phyloP scores from a whole-genome alignment of 2,888 invertebrate species.

The Rhagonycha lutea region DNA sequence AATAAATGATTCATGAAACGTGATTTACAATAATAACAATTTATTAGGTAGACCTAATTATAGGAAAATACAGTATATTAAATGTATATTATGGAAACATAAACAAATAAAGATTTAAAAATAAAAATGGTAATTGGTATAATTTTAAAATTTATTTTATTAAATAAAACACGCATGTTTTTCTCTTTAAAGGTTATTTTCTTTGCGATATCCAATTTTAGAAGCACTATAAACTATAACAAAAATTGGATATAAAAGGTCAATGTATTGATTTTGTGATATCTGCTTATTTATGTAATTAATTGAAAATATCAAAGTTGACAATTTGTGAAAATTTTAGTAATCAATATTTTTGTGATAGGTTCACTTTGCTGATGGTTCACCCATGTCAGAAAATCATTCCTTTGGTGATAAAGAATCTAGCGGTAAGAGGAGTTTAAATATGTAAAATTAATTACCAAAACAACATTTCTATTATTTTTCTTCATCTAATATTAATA shows the following conservation, averaged over 20 bases:
- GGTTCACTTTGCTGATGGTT: slow-evolving; percentile 70
- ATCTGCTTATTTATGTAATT: background rate
- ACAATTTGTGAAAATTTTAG: background rate
- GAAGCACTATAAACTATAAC: background rate
- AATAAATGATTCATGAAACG: no score
- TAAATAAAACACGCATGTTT: background rate
- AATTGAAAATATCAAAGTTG: background rate
- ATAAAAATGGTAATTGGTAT: background rate
- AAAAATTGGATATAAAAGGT: background rate
- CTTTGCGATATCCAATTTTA: background rate
- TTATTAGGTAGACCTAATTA: no score
- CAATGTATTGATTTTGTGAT: background rate
- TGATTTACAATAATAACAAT: no score
- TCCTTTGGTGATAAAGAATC: slow-evolving; percentile 43
- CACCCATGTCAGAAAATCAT: slow-evolving; percentile 58
- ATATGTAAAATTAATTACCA: background rate
- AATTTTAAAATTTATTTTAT: background rate
- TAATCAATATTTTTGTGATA: slow-evolving; percentile 53
- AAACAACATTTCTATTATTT: background rate
- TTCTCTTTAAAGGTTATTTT: background rate
- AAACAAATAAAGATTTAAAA: background rate
- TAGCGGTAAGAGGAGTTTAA: slow-evolving; percentile 36
- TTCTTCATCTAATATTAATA: background rate
- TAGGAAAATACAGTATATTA: no score
- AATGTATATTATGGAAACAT: no score